Evolutionary conservation across 2,888 invertebrate species (phyloP).

Genomic region (Aspidiotus rigidus): DNA sequence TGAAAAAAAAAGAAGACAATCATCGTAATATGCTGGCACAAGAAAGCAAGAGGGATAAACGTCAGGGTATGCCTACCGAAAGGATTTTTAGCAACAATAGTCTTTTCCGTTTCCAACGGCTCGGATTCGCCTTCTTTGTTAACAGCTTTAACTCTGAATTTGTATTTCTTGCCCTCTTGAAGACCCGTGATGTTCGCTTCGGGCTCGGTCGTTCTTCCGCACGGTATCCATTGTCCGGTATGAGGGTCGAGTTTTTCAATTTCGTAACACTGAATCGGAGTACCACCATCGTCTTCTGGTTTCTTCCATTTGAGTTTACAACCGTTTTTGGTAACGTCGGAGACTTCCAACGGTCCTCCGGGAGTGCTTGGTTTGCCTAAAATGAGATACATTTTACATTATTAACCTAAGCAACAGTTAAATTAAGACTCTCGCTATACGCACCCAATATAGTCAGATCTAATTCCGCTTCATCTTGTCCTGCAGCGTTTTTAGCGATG

Average conservation of each 20-base stretch:
- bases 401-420: not conserved
- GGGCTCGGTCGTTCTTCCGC: conserved; percentile 74
- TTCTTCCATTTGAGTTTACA: conserved; percentile 88
- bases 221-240: conserved; percentile 87
- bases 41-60: not conserved
- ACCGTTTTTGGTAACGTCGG: conserved; percentile 82
- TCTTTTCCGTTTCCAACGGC: conserved; percentile 83
- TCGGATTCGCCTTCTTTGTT: conserved; percentile 98
- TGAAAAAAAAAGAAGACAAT: conserved; percentile 41
- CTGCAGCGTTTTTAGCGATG: conserved; percentile 82
- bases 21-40: not conserved
- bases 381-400: not conserved
- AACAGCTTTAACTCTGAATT: conserved; percentile 95
- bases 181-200: conserved; percentile 75
- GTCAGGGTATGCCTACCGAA: conserved; percentile 55
- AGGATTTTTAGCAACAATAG: conserved; percentile 97
- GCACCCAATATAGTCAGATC: conserved; percentile 70
- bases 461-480: conserved; percentile 82
- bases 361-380: conserved; percentile 44
- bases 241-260: conserved; percentile 90
- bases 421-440: not conserved
- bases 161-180: conserved; percentile 92
- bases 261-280: conserved; percentile 87
- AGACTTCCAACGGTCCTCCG: conserved; percentile 75
- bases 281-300: conserved; percentile 91